Percentiles rank a stretch among this genome's conserved stretches.
These are phyloP conservation scores for Ceratina australensis DNA, from an alignment of 1,140 invertebrate genomes.

Conservation along the genomic window DNA sequence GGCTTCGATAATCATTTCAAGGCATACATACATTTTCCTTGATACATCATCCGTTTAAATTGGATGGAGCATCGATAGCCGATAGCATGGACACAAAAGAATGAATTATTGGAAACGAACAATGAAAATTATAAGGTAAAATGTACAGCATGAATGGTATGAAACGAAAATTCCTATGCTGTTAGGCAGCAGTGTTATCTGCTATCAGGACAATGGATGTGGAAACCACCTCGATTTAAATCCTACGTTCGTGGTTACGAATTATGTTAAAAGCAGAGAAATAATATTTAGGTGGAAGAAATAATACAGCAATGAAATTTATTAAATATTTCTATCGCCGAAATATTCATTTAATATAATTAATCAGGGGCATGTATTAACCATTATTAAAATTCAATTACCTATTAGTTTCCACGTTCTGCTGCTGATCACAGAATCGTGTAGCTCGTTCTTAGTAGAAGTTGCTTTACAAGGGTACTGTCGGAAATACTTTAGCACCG, in stretches of 20 bases:
- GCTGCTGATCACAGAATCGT: background rate
- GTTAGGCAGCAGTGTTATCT: background rate
- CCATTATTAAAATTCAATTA: too few species aligned
- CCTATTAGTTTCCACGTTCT: too few species aligned
- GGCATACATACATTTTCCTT: background rate
- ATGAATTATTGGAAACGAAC: conserved; percentile 18
- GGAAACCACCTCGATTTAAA: too few species aligned
- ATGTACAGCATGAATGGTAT: background rate
- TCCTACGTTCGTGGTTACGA: too few species aligned
- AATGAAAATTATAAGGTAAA: background rate
- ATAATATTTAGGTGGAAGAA: too few species aligned
- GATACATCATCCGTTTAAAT: background rate
- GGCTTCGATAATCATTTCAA: background rate
- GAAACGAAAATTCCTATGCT: background rate
- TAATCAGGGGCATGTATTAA: too few species aligned
- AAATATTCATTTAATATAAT: too few species aligned
- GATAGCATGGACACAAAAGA: background rate
- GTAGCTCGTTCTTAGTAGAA: too few species aligned
- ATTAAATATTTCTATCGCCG: too few species aligned
- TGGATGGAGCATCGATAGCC: background rate
- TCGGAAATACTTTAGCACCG: background rate
- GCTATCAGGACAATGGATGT: too few species aligned
- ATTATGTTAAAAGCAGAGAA: too few species aligned
- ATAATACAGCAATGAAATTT: too few species aligned
- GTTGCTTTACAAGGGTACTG: background rate